Evolutionary conservation across 1,140 invertebrate species (phyloP), one percentile per base, ranked within the genome.

Genomic region (Chrysomallon squamiferum): DNA sequence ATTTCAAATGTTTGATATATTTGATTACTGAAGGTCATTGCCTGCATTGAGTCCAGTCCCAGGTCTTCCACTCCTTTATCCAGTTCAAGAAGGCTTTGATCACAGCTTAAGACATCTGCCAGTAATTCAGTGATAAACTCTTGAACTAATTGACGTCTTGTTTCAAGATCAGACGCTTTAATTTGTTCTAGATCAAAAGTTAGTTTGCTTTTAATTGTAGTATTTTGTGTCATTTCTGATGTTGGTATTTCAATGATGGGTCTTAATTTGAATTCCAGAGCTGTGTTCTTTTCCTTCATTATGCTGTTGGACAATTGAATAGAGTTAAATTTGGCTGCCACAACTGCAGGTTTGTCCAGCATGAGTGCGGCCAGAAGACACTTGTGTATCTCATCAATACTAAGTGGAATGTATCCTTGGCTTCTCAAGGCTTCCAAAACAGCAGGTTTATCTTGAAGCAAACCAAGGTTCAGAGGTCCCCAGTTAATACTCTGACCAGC

Each of bases 401-500:
- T 35, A n/a, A 68, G 38, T 11, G 49, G 25, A 1, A 32, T 15
- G 32, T 61, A 67, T 1, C 71, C 71, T 30, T 45, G 41, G 15
- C 27, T 22, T 33, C 45, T 41, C 33, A 69, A 38, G 30, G 49
- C 29, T 7, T 57, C 49, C 22, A 35, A 38, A n/a, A 70, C 35
- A 18, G 4, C 20, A 7, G 60, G 47, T 11, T 38, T 62, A 6
- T 67, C 41, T 15, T 43, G 56, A 29, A 68, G 30, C 66, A 77
- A 69, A 18, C 73, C 73, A 5, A 73, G 32, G 29, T 63, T 45
- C 13, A 77, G 66, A 32, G 71, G 59, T 18, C 73, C 73, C 76
- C 74, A 78, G 60, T 78, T 78, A 13, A 78, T 74, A 54, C 52
- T 70, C 59, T 72, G 73, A n/a, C 65, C 76, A 56, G 69, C 52